These are phyloP conservation scores for Parambassis ranga DNA, from an alignment of 2,797 vertebrate species.

Conservation along the genomic window DNA sequence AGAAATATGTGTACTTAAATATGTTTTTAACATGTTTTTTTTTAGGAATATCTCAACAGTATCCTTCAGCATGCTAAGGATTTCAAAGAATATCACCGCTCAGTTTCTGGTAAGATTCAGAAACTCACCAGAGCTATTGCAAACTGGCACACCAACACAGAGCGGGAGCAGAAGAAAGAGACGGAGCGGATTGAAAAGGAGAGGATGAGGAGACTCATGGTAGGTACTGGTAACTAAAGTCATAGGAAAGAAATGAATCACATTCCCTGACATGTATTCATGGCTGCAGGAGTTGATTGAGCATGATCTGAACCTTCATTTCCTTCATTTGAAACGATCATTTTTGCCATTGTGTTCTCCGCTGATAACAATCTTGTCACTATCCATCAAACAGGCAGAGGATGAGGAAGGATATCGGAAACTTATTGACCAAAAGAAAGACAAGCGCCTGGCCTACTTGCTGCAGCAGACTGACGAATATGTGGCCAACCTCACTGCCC, in stretches of 20 bases:
- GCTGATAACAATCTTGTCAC: too few species aligned
- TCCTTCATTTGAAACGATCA: too few species aligned
- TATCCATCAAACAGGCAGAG: constrained; percentile 82
- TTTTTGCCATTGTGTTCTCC: too few species aligned
- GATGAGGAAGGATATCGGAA: constrained; percentile 98
- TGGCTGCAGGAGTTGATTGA: background rate
- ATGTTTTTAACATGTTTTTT: background rate
- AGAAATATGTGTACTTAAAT: background rate
- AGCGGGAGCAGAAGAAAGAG: constrained; percentile 97
- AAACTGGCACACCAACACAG: constrained; percentile 97
- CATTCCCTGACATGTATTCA: background rate
- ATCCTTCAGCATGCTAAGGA: constrained; percentile 98
- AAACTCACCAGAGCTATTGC: constrained; percentile 94
- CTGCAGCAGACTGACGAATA: constrained; percentile 97
- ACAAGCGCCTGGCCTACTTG: constrained; percentile 94
- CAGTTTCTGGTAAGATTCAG: constrained; percentile 93
- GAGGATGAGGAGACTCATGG: constrained; percentile 97
- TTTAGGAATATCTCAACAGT: constrained; percentile 96
- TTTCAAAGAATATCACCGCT: constrained; percentile 97
- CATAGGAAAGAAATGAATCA: background rate
- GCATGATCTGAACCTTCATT: background rate
- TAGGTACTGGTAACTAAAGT: constrained; percentile 51
- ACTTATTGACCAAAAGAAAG: constrained; percentile 97
- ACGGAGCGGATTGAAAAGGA: constrained; percentile 97
- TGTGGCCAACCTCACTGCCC: constrained; percentile 92